Conservation (phyloP, 1,140 invertebrate species). For the Tetramorium alpestre region DNA sequence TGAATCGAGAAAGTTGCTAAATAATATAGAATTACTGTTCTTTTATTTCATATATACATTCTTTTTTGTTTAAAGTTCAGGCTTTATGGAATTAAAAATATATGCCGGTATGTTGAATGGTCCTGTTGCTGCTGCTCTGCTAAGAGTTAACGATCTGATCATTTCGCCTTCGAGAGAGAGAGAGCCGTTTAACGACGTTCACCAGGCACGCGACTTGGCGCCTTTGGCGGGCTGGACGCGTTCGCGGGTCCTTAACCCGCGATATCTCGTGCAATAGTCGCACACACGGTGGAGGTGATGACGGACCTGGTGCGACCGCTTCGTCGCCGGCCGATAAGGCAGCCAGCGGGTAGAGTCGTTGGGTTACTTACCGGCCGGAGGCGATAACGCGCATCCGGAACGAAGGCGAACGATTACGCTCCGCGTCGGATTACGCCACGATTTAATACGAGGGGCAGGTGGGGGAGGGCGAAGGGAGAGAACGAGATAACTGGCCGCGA, state of each 20-base stretch:
- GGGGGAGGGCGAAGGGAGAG: background rate
- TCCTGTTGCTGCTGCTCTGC: background rate
- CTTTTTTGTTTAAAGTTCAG: background rate
- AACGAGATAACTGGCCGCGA: constrained; percentile 11
- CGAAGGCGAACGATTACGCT: constrained; percentile 48
- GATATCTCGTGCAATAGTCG: constrained; percentile 76
- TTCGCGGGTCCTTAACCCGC: constrained; percentile 72
- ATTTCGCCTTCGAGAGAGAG: background rate
- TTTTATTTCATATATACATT: background rate
- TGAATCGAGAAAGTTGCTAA: background rate
- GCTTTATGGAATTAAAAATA: background rate
- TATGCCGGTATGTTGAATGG: background rate
- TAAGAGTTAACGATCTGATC: background rate
- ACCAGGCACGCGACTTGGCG: background rate
- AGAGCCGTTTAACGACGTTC: background rate
- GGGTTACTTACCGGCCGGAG: constrained; percentile 65
- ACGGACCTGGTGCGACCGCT: constrained; percentile 61
- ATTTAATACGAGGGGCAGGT: constrained; percentile 30
- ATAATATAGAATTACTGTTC: background rate
- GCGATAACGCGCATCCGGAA: constrained; percentile 53
- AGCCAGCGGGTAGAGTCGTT: constrained; percentile 71
- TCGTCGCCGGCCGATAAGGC: constrained; percentile 78
- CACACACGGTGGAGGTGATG: constrained; percentile 63
- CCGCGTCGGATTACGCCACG: constrained; percentile 36
- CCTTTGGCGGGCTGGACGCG: background rate